A percentile compares a stretch with the other conserved stretches of the same genome.
These are phyloP conservation scores for Lacanobia wlatinum DNA, from an alignment of 2,888 invertebrate genomes.

Conservation along the genomic window DNA sequence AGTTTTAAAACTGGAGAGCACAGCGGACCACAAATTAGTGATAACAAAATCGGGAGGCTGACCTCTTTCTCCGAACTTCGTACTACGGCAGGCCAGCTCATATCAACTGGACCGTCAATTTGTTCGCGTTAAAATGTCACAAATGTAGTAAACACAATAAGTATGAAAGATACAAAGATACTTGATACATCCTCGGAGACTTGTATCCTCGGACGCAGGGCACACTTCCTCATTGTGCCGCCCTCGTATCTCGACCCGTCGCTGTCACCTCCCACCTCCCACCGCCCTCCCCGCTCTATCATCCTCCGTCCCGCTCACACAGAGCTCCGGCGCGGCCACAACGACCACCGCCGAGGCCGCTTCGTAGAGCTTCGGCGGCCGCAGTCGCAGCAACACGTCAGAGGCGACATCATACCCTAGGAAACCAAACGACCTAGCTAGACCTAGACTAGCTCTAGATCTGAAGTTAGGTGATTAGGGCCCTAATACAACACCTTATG, in stretches of 20 bases:
- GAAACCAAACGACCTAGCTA: conserved; percentile 21
- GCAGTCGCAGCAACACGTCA: background rate
- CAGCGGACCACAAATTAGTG: too few species aligned
- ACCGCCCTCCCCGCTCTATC: background rate
- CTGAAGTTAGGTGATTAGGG: conserved; percentile 6
- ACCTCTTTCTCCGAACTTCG: too few species aligned
- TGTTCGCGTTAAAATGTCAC: background rate
- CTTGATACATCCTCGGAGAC: background rate
- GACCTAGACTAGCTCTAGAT: conserved; percentile 23
- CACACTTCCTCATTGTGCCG: background rate
- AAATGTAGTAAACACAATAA: background rate
- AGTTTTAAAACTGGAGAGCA: too few species aligned
- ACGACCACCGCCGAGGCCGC: background rate
- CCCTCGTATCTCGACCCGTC: too few species aligned
- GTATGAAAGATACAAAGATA: background rate
- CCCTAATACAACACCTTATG: background rate
- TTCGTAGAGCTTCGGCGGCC: too few species aligned
- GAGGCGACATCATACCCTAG: background rate
- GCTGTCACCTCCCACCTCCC: background rate
- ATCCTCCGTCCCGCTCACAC: background rate
- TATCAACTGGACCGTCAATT: background rate
- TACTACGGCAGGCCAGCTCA: too few species aligned
- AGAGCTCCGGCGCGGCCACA: background rate
- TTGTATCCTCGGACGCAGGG: too few species aligned
- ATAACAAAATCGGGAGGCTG: too few species aligned